Percentiles rank a stretch among this genome's conserved stretches.
Evolutionary conservation across 2,797 vertebrate genomes (phyloP).

Genomic region (Mareca penelope): DNA sequence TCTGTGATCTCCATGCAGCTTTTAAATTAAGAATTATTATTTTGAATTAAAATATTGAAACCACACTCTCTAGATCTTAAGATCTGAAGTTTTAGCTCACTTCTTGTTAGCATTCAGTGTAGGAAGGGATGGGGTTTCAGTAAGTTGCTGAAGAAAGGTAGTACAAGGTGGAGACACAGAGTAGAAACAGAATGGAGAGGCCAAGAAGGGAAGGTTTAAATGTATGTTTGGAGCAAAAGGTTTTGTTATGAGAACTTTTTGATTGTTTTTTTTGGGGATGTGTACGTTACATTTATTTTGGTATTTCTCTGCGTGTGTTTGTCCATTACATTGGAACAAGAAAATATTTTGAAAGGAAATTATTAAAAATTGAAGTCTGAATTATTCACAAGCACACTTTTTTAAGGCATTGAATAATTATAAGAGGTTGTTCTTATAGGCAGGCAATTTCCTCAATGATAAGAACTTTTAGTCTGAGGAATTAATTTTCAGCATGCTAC

Average conservation of each 20-base stretch:
- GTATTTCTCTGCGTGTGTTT: not conserved
- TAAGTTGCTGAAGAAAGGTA: not conserved
- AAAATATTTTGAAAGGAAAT: not conserved
- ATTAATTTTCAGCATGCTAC: conserved; percentile 63
- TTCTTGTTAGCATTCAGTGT: not conserved
- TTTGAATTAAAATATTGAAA: not conserved
- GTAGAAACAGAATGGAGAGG: not conserved
- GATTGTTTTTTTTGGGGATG: not conserved
- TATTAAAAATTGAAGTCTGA: not conserved
- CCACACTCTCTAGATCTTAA: not conserved
- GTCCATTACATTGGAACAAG: not conserved
- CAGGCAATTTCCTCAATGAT: conserved; percentile 38
- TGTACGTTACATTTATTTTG: not conserved
- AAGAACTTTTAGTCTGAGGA: conserved; percentile 63
- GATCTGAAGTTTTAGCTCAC: not conserved
- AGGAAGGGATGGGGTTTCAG: not conserved
- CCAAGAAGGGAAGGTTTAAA: not conserved
- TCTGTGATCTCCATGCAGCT: not conserved
- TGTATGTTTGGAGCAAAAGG: not conserved
- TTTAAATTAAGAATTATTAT: conserved; percentile 15
- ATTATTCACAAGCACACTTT: conserved; percentile 23
- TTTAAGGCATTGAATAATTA: conserved; percentile 14
- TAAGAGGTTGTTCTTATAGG: not conserved
- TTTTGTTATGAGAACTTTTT: not conserved
- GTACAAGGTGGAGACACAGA: not conserved